These are phyloP conservation scores for Sinohyriopsis cumingii DNA, from an alignment of 2,888 invertebrate species.

Conservation along the genomic window DNA sequence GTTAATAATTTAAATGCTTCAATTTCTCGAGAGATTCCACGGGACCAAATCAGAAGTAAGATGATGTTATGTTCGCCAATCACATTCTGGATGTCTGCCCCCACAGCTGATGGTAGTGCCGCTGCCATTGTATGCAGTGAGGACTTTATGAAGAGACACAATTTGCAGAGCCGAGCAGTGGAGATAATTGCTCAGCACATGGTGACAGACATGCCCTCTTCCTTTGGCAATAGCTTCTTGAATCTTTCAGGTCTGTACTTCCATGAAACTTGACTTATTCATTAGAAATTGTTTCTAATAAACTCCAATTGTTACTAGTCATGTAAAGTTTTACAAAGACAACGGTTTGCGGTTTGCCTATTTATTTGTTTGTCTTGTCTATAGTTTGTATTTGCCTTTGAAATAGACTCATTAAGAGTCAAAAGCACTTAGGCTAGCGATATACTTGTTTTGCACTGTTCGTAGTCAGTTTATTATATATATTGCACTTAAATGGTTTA, in stretches of 20 bases:
- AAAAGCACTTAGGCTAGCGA: too few species aligned
- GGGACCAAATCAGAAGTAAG: slow-evolving; percentile 45
- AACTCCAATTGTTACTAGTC: too few species aligned
- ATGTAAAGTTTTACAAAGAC: too few species aligned
- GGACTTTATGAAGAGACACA: slow-evolving; percentile 84
- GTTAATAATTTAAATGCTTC: slow-evolving; percentile 61
- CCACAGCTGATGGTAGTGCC: slow-evolving; percentile 97
- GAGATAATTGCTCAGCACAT: slow-evolving; percentile 98
- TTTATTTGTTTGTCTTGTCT: too few species aligned
- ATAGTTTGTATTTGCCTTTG: too few species aligned
- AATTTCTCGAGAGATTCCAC: slow-evolving; percentile 45
- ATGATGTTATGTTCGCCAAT: slow-evolving; percentile 61
- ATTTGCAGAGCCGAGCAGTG: slow-evolving; percentile 87
- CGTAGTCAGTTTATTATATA: too few species aligned
- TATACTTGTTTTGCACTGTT: too few species aligned
- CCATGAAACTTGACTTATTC: slow-evolving; percentile 6
- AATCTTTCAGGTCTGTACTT: slow-evolving; percentile 80
- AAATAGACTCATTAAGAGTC: too few species aligned
- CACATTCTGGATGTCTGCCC: slow-evolving; percentile 73
- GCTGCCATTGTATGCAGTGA: slow-evolving; percentile 95
- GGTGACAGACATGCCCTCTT: slow-evolving; percentile 90
- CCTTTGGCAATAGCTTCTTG: slow-evolving; percentile 85
- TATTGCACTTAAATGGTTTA: too few species aligned
- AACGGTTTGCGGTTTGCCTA: too few species aligned
- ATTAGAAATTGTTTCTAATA: slow-evolving; percentile 13